These are phyloP conservation scores for Montipora efflorescens DNA, from an alignment of 64 coral and sea anemone species.

Conservation along the genomic window DNA sequence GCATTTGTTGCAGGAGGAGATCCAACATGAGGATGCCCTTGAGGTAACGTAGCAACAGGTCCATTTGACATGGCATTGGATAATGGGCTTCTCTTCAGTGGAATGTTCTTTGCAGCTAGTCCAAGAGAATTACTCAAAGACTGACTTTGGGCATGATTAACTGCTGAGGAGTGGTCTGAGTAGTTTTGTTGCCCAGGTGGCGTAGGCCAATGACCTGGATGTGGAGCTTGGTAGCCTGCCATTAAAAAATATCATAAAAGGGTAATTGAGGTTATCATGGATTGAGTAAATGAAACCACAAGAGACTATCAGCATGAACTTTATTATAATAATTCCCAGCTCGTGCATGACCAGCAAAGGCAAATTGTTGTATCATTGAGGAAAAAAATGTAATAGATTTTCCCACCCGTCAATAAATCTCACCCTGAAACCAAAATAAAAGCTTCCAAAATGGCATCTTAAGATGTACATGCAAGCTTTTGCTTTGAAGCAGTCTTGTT, in stretches of 20 bases:
- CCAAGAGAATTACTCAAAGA: conserved; percentile 21
- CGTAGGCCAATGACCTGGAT: conserved; percentile 13
- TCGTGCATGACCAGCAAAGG: too few relatives aligned
- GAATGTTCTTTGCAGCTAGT: not conserved
- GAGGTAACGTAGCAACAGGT: not conserved
- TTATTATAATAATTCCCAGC: too few relatives aligned
- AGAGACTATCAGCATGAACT: too few relatives aligned
- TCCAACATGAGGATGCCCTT: not conserved
- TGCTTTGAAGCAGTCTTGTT: too few relatives aligned
- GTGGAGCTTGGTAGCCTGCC: not conserved
- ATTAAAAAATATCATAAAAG: not conserved
- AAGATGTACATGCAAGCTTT: too few relatives aligned
- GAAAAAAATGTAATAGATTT: too few relatives aligned
- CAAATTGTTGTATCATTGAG: too few relatives aligned
- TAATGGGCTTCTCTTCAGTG: conserved; percentile 5
- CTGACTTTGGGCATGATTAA: not conserved
- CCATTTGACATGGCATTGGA: conserved; percentile 23
- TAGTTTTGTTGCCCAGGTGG: not conserved
- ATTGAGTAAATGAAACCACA: not conserved
- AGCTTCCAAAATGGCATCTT: too few relatives aligned
- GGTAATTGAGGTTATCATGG: not conserved
- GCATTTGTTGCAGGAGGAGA: not conserved
- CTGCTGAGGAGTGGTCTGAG: not conserved
- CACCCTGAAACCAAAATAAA: too few relatives aligned
- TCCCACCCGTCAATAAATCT: too few relatives aligned